Evolutionary conservation across 2,113 vertebrate genomes (phyloP), one percentile per base, ranked within the genome.

Genomic region (Neotoma lepida): DNA sequence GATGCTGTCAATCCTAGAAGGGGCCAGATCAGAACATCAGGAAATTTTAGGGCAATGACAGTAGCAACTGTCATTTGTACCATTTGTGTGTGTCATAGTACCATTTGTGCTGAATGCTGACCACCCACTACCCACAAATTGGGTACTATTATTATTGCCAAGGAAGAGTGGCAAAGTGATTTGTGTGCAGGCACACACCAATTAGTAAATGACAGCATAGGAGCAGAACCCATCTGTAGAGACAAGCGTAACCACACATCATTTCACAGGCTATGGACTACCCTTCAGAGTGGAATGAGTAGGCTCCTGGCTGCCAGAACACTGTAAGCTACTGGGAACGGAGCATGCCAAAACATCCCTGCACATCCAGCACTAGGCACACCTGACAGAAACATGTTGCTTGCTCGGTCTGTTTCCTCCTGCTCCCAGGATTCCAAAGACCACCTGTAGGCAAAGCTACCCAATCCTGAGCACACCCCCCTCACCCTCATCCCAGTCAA

Each of bases 1-100:
- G 74, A 90, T 33, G 78, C 85, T 71, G 51, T 95, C 89, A 66
- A 90, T 77, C 49, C 58, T 85, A 95, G 71, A 41, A 44, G 51
- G 22, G 15, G 56, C 70, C 77, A 78, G 28, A 84, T 12, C 9
- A 9, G 61, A 88, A 49, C 44, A 20, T 35, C 54, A 44, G 54
- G 81, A 54, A 68, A 77, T n/a, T 68, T 86, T 89, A 61, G 86
- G 58, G 58, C 44, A 78, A 66, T 46, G 15, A 61, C 26, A 54
- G 1, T 1, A 80, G 56, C 22, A 56, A 73, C n/a, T 33, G 26
- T 91, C 54, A 61, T 51, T 28, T n/a, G 14, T 9, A 49, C 56
- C 33, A 28, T 30, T 82, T 41, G 22, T 6, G 14, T 70, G 8
- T 70, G n/a, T 70, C 18, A 70, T 7, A 39, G 68, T 39, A 70